phyloP scores from a whole-genome alignment of 2,888 invertebrate genomes.

The Vesta saturnalis region DNA sequence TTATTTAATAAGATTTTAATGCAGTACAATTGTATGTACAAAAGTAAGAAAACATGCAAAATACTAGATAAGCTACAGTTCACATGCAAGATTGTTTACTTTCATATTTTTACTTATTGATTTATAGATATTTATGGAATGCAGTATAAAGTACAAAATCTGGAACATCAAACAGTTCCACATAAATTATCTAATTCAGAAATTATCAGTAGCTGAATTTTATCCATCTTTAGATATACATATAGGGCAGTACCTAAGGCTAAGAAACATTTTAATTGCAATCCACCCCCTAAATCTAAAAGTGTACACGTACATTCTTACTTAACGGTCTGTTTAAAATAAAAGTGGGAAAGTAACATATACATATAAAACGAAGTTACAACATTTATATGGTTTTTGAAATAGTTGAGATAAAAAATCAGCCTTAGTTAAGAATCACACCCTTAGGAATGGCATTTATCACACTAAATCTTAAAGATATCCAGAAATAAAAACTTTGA shows the following conservation, averaged over 20 bases:
- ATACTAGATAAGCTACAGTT: constrained; percentile 36
- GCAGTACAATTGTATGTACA: constrained; percentile 46
- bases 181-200: too few species aligned
- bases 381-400: not conserved
- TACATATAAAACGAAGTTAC: not conserved
- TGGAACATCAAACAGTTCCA: not conserved
- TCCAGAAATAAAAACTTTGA: not conserved
- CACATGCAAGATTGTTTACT: constrained; percentile 13
- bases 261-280: not conserved
- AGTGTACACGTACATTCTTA: too few species aligned
- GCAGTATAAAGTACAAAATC: not conserved
- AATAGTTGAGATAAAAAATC: constrained; percentile 42
- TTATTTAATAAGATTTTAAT: constrained; percentile 28
- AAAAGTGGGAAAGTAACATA: too few species aligned
- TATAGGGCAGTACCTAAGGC: constrained; percentile 7
- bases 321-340: not conserved
- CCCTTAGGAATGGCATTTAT: constrained; percentile 58
- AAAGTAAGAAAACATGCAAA: constrained; percentile 52
- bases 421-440: constrained; percentile 49
- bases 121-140: not conserved
- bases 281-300: not conserved
- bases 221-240: too few species aligned
- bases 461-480: not conserved
- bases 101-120: not conserved
- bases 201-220: too few species aligned